Conservation (phyloP, 2,888 invertebrate species). For the Drosophila niveifrons region DNA sequence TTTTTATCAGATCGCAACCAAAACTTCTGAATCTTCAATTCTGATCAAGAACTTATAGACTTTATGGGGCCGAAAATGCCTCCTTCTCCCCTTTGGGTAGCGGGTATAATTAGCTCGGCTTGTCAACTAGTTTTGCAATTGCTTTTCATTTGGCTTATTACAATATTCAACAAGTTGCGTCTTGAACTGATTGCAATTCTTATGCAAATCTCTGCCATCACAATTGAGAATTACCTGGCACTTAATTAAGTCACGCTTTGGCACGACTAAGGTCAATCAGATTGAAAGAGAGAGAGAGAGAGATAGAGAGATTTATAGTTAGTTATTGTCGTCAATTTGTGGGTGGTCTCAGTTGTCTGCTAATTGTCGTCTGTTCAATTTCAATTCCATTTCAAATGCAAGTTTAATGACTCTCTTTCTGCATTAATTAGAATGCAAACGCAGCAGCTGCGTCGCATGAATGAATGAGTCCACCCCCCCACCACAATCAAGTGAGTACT, state of each 20-base stretch:
- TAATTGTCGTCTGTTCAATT: constrained; percentile 48
- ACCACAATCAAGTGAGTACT: constrained; percentile 35
- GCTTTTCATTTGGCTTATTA: constrained; percentile 30
- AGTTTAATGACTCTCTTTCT: constrained; percentile 65
- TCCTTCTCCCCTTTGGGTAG: too few relatives aligned
- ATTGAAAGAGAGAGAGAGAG: not conserved
- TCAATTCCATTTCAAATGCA: constrained; percentile 60
- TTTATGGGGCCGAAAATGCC: too few relatives aligned
- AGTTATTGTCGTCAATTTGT: not conserved
- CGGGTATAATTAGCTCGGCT: not conserved
- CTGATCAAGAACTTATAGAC: too few relatives aligned
- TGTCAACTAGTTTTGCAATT: constrained; percentile 7
- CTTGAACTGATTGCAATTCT: constrained; percentile 55
- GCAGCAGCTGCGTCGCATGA: constrained; percentile 48
- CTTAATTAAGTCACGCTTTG: constrained; percentile 59
- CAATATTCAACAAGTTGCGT: constrained; percentile 15
- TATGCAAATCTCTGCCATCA: constrained; percentile 55
- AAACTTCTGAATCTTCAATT: too few relatives aligned
- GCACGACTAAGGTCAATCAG: constrained; percentile 53
- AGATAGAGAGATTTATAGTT: not conserved
- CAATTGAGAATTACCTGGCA: constrained; percentile 26
- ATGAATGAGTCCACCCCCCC: constrained; percentile 6
- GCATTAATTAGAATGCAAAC: constrained; percentile 60
- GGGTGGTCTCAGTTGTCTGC: constrained; percentile 10
- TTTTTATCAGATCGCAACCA: too few relatives aligned